phyloP scores from a whole-genome alignment of 2,888 invertebrate species.

The Orchesella flavescens region DNA sequence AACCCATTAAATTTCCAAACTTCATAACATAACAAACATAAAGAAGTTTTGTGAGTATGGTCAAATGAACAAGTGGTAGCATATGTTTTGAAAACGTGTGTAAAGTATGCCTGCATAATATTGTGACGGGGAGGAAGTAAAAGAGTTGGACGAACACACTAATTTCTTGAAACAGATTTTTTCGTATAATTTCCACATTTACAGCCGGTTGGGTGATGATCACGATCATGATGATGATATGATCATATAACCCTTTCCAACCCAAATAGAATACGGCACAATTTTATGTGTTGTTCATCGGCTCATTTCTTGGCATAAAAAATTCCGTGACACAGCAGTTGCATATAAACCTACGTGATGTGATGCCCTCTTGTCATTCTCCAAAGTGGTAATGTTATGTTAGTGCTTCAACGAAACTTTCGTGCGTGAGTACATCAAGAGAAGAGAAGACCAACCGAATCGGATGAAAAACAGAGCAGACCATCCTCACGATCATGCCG shows the following conservation, averaged over 20 bases:
- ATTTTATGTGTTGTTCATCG: background rate
- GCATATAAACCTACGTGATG: background rate
- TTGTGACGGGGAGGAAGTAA: no score
- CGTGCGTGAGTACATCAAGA: no score
- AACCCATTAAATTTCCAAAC: background rate
- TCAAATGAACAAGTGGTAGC: background rate
- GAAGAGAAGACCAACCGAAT: no score
- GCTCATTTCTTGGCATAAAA: background rate
- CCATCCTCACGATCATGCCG: no score
- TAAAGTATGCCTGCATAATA: no score
- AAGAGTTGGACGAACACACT: slow-evolving; percentile 13
- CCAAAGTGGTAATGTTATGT: background rate
- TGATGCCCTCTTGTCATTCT: background rate
- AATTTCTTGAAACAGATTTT: slow-evolving; percentile 31
- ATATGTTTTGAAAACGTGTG: background rate
- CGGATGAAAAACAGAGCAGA: no score
- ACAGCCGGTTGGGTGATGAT: slow-evolving; percentile 8
- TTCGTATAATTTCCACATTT: slow-evolving; percentile 60
- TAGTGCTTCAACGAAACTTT: no score
- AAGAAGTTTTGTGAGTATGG: background rate
- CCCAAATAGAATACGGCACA: background rate
- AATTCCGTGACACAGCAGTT: background rate
- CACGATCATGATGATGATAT: slow-evolving; percentile 20
- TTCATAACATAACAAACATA: background rate
- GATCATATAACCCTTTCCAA: slow-evolving; percentile 36